Evolutionary conservation across 2,888 invertebrate species (phyloP).

Genomic region (Eupithecia centaureata): DNA sequence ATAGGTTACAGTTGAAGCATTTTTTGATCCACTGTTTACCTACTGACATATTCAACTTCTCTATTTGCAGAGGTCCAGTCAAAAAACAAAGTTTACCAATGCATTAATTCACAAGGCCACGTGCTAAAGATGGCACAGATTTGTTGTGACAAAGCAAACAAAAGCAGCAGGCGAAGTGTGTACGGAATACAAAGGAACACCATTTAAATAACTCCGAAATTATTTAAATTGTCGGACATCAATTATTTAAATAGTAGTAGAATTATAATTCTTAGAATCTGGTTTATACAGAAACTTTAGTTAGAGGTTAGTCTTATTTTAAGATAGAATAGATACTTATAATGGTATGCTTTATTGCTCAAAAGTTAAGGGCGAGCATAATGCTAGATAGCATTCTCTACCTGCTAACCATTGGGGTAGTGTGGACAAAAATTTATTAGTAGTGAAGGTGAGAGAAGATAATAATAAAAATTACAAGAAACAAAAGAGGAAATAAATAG

Average conservation of each 20-base stretch:
- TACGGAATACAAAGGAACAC: constrained; percentile 29
- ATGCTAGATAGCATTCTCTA: no score
- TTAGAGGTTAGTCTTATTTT: not conserved
- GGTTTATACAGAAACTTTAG: not conserved
- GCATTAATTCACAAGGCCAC: constrained; percentile 37
- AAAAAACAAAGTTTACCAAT: constrained; percentile 30
- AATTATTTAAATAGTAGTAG: constrained; percentile 1
- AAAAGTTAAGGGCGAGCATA: no score
- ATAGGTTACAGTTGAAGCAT: not conserved
- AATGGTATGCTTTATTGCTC: no score
- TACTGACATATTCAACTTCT: not conserved
- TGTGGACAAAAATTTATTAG: no score
- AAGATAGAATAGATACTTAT: no score
- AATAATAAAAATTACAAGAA: no score
- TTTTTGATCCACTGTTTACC: not conserved
- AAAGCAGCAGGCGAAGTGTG: constrained; percentile 30
- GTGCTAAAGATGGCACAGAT: constrained; percentile 22
- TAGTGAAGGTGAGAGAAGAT: no score
- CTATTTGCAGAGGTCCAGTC: not conserved
- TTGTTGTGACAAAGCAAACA: constrained; percentile 22
- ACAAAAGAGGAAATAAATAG: no score
- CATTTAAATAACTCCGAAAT: constrained; percentile 20
- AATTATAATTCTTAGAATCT: not conserved
- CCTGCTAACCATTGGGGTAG: no score
- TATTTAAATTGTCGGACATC: constrained; percentile 10